Evolutionary conservation across 2,797 vertebrate species (phyloP), one percentile per base, ranked within the genome.

Genomic region (Vespertilio murinus): DNA sequence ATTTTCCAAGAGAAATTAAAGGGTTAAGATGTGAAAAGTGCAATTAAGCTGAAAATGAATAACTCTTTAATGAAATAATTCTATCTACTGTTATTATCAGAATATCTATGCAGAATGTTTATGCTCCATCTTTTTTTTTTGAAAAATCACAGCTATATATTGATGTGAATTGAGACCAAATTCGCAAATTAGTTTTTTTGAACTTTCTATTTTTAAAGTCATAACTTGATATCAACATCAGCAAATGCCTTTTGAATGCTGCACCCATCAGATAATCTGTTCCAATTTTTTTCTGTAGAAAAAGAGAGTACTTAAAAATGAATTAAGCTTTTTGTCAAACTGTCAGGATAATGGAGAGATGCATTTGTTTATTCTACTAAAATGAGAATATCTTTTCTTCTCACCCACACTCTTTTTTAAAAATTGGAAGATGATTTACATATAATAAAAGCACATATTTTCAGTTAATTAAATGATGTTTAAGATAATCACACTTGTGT

Each of bases 181-280:
- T 73, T 83, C 10, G 84, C 79, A 25, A 47, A 49, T 54, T 23
- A 52, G 3, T 64, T 90, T 88, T 73, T 83, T 71, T 74, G 6
- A 9, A 49, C 30, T 91, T 94, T 81, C n/a, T 95, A 16, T 91
- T 83, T 94, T 88, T 30, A 92, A 88, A 93, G 40, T 71, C n/a
- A 5, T 80, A 93, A 84, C 38, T 90, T 90, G 22, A 38, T 88
- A 52, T 88, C 12, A 82, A 56, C 13, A 71, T 80, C 75, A 91
- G 56, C 42, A 85, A 64, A 59, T 61, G 61, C 8, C 18, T 4
- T 88, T 9, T 88, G 42, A 85, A 49, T 6, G 85, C 8, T 90
- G 8, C 17, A 28, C 6, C 47, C 20, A 56, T 79, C 78, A 84
- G 56, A 79, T 90, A 90, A 88, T 90, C 94, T 85, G 71, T 90